Base-by-base conservation (phyloP, 2,797 vertebrate species). In the Melanotaenia nigrans region DNA sequence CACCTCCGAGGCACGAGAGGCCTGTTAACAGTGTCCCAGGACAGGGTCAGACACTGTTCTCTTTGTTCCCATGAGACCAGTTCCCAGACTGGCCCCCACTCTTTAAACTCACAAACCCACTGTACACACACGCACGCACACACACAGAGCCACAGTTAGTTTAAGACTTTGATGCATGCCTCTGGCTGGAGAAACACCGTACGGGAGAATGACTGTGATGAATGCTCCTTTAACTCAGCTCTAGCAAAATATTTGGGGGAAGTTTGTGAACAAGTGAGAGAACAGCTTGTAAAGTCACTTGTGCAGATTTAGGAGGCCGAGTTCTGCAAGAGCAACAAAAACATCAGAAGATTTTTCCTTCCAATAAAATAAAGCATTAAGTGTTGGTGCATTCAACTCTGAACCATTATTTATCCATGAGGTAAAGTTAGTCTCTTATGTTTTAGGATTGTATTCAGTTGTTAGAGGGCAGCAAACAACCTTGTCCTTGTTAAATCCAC, bases 1-100 rank as follows among this genome's bases (percentile, higher is more conserved):
- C 84, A 90, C 82, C 78, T 83, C 79, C 35, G 78, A 87, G 79
- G 83, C 88, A 86, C 61, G 61, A 78, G 73, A 84, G 76, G 87
- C 76, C 88, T 84, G 78, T 87, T 90, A 86, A 92, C 90, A 87
- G 84, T 64, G 67, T 85, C 85, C 80, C 79, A 68, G 85, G 73
- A 90, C 75, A 60, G 88, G 79, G 87, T 85, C 86, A 83, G 83
- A 94, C 93, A 94, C 86, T 92, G 84, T 79, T 79, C 58, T 77
- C 89, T 93, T 93, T 94, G 94, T 94, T 93, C 89, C 89, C 91
- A 92, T 73, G 83, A 91, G 88, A 84, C 65, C 85, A 81, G 42
- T 86, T 92, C 91, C 88, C 92, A 93, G 90, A 93, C 89, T 86
- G 75, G 81, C 87, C 91, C 91, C 85, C 83, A 77, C 87, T 87